Base-by-base conservation (phyloP, 2,888 invertebrate genomes). In the Pegoplata infirma region DNA sequence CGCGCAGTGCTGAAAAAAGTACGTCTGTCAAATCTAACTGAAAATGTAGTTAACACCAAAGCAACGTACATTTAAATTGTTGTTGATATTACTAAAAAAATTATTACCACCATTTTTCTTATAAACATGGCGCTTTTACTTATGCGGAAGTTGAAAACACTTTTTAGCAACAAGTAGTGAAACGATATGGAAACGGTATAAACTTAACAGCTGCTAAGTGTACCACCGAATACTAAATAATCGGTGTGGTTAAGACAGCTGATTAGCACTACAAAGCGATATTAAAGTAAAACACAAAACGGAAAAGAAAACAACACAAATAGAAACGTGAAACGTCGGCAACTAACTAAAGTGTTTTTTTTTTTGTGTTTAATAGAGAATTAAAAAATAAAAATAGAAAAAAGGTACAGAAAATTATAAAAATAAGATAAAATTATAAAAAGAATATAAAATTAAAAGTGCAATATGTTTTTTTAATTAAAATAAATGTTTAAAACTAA, bases 251-350 rank as follows among this genome's bases (percentile, higher is more conserved):
- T 23, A 0, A 7, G 21, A 21, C 21, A 58, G 40, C 21, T 58
- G 58, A 21, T 49, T 21, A 21, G 12, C 12, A 21, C 6, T 25
- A 25, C 5, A 36, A 36, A 36, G 10, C 21, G 19, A 49, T 19
- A 23, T 21, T 4, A 21, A 19, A 19, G 23, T n/a, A 49, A 49
- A 49, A n/a, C n/a, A n/a, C n/a, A n/a, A n/a, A n/a, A n/a, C n/a
- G n/a, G n/a, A n/a, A n/a, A n/a, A n/a, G n/a, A n/a, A n/a, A 12
- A 19, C n/a, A 25, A 25, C 5, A 51, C 23, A n/a, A 51, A 10
- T 61, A 46, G 12, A 17, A 68, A 47, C 63, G 63, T 63, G n/a
- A n/a, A n/a, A n/a, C n/a, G 63, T 69, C 63, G 68, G 63, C 25
- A 63, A n/a, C n/a, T n/a, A 55, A 64, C 5, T 40, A 17, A 25